These are phyloP conservation scores for Zelleria hepariella DNA, from an alignment of 2,888 invertebrate genomes.

Conservation along the genomic window DNA sequence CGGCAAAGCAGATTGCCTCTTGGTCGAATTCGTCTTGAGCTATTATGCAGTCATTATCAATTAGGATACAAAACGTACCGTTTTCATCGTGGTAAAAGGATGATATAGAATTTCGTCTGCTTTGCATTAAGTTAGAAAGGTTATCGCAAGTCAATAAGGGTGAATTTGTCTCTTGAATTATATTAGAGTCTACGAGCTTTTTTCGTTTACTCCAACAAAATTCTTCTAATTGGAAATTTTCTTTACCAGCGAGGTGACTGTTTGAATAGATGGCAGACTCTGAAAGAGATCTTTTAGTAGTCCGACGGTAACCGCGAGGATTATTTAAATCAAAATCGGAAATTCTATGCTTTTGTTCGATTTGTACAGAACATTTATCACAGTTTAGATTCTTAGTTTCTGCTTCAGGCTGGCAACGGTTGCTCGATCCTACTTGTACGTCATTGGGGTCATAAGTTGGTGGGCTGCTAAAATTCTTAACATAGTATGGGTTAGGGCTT, in stretches of 20 bases:
- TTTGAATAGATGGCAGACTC: slow-evolving; percentile 42
- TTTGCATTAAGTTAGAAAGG: slow-evolving; percentile 39
- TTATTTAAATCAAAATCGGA: neutral
- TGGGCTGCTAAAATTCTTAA: neutral
- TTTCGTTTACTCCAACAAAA: slow-evolving; percentile 36
- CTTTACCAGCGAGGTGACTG: slow-evolving; percentile 9
- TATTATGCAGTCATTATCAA: slow-evolving; percentile 52
- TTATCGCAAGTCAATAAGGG: slow-evolving; percentile 29
- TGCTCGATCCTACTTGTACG: neutral
- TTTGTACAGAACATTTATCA: neutral
- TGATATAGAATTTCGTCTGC: slow-evolving; percentile 55
- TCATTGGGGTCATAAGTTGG: neutral
- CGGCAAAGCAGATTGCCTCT: slow-evolving; percentile 40
- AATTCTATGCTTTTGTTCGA: neutral
- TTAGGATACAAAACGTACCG: slow-evolving; percentile 56
- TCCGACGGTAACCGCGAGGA: neutral
- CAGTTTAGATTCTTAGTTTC: neutral
- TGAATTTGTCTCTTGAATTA: slow-evolving; percentile 22
- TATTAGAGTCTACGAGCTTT: slow-evolving; percentile 27
- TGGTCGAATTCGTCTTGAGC: slow-evolving; percentile 40
- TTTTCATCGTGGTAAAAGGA: slow-evolving; percentile 48
- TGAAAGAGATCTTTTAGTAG: slow-evolving; percentile 50
- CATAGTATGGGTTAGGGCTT: neutral
- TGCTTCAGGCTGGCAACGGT: neutral
- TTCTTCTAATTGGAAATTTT: slow-evolving; percentile 18